These are phyloP conservation scores for Oreochromis tanganicae DNA, from an alignment of 2,113 vertebrate species.

Conservation along the genomic window DNA sequence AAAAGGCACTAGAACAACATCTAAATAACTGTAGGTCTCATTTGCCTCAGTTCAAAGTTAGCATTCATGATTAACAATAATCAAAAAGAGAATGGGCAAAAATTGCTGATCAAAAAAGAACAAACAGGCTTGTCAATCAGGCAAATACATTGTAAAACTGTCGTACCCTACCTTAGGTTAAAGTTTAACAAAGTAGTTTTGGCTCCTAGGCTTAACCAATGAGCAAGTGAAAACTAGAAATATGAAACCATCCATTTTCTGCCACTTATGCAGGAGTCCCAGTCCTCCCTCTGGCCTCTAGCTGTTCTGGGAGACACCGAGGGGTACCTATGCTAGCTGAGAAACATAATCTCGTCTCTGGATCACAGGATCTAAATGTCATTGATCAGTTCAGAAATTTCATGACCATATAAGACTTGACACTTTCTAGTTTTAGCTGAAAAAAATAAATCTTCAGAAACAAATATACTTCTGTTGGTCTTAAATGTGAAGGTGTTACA, in stretches of 20 bases:
- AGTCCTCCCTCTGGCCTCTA: background rate
- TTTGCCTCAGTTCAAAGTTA: background rate
- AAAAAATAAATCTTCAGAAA: background rate
- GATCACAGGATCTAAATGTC: background rate
- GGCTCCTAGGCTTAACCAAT: background rate
- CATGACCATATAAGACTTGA: background rate
- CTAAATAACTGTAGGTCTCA: too few species aligned
- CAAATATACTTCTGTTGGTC: background rate
- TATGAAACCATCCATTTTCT: background rate
- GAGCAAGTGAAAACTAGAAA: background rate
- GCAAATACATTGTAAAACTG: background rate
- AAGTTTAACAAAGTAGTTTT: background rate
- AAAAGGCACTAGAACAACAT: background rate
- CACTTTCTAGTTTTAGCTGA: background rate
- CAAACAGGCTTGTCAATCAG: background rate
- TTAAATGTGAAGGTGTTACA: background rate
- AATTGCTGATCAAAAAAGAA: background rate
- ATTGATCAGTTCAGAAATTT: background rate
- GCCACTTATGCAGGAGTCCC: background rate
- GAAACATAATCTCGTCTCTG: background rate
- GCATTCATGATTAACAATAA: background rate
- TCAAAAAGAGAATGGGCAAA: background rate
- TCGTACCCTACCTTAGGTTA: background rate
- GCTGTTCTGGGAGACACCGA: background rate
- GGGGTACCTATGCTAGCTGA: background rate